Percentiles rank a stretch among this genome's conserved stretches.
phyloP scores from a whole-genome alignment of 2,113 vertebrate genomes.

The Oreochromis aureus region DNA sequence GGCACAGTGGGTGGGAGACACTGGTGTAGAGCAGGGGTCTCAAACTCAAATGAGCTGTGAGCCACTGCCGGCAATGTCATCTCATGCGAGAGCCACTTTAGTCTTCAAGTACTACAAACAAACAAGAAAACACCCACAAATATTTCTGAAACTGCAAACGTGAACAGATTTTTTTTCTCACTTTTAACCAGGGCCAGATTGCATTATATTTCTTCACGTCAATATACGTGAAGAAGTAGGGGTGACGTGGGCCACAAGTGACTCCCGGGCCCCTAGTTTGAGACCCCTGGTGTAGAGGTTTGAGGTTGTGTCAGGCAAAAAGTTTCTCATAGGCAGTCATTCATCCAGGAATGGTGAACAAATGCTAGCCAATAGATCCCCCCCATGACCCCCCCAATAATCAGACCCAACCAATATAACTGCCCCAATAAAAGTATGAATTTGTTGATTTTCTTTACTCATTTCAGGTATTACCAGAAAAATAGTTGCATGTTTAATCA shows the following conservation, averaged over 20 bases:
- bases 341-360: neutral
- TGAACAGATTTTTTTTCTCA: accelerated
- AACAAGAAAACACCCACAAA: neutral
- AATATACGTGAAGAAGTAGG: neutral
- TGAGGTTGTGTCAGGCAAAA: neutral
- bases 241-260: neutral
- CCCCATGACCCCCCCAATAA: neutral
- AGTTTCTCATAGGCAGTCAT: neutral
- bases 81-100: neutral
- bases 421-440: neutral
- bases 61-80: neutral
- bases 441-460: neutral
- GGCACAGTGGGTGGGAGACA: neutral
- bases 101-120: neutral
- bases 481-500: neutral
- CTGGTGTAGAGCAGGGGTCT: neutral
- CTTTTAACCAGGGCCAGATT: neutral
- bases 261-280: neutral
- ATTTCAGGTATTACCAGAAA: neutral
- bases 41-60: neutral
- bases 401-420: neutral
- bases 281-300: neutral
- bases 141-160: neutral
- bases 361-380: neutral
- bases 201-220: neutral